These are phyloP conservation scores for Eristalis arbustorum DNA, from an alignment of 2,888 invertebrate genomes.

Conservation along the genomic window DNA sequence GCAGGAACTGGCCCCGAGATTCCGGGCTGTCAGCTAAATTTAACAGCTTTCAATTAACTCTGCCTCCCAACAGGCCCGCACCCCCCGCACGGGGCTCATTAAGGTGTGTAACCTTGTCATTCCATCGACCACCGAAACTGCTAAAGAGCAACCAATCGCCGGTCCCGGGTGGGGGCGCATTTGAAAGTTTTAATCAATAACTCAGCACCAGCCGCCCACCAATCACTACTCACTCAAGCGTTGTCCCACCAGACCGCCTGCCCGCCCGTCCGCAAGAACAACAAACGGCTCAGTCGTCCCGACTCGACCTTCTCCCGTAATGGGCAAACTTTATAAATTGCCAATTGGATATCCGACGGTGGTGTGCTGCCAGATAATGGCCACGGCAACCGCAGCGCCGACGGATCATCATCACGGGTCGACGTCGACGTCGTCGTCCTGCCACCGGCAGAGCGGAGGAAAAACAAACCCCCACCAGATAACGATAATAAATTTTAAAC, in stretches of 20 bases:
- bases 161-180: not conserved
- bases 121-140: not conserved
- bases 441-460: not conserved
- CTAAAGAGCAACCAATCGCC: not conserved
- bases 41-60: slow-evolving; percentile 32
- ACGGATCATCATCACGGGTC: slow-evolving; percentile 13
- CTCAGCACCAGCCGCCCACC: not conserved
- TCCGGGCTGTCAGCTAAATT: slow-evolving; percentile 36
- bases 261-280: not conserved
- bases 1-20: slow-evolving; percentile 6
- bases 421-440: not conserved
- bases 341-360: slow-evolving; percentile 54
- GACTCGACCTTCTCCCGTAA: slow-evolving; percentile 13
- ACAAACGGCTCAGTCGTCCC: not conserved
- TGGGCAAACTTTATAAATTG: slow-evolving; percentile 64
- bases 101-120: not conserved
- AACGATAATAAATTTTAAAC: slow-evolving; percentile 67
- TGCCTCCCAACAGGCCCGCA: not conserved
- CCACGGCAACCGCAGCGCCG: slow-evolving; percentile 18
- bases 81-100: not conserved
- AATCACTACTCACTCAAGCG: slow-evolving; percentile 9
- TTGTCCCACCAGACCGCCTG: no score
- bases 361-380: slow-evolving; percentile 40
- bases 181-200: slow-evolving; percentile 50
- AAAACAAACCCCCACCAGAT: slow-evolving; percentile 18